Evolutionary conservation across 2,113 vertebrate genomes (phyloP).

Genomic region (Sula dactylatra): DNA sequence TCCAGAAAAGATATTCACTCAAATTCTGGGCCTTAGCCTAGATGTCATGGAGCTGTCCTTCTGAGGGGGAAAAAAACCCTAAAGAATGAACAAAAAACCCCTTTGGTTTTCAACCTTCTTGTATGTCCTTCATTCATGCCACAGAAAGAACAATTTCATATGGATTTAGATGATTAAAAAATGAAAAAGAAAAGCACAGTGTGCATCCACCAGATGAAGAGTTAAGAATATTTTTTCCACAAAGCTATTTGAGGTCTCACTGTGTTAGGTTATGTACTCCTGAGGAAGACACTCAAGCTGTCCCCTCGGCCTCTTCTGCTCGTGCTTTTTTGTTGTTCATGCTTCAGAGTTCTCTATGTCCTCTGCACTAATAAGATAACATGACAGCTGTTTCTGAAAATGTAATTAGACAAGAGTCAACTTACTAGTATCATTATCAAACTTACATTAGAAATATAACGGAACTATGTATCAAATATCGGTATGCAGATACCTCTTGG

Average conservation of each 20-base stretch:
- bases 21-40: not conserved
- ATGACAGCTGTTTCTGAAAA: not conserved
- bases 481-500: not conserved
- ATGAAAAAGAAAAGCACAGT: not conserved
- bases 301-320: not conserved
- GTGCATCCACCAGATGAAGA: not conserved
- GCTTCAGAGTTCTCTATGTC: not conserved
- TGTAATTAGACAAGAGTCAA: not conserved
- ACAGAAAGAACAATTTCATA: not conserved
- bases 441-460: not conserved
- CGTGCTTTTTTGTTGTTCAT: not conserved
- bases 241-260: not conserved
- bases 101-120: not conserved
- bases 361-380: not conserved
- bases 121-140: not conserved
- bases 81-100: fast-evolving
- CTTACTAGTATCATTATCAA: not conserved
- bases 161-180: not conserved
- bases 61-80: not conserved
- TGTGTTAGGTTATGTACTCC: not conserved
- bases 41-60: not conserved
- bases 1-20: not conserved
- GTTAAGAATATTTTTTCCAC: not conserved
- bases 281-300: not conserved
- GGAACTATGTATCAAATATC: not conserved